A percentile compares a stretch with the other conserved stretches of the same genome.
Conservation (phyloP, 2,888 invertebrate genomes). For the Pheosia gnoma region DNA sequence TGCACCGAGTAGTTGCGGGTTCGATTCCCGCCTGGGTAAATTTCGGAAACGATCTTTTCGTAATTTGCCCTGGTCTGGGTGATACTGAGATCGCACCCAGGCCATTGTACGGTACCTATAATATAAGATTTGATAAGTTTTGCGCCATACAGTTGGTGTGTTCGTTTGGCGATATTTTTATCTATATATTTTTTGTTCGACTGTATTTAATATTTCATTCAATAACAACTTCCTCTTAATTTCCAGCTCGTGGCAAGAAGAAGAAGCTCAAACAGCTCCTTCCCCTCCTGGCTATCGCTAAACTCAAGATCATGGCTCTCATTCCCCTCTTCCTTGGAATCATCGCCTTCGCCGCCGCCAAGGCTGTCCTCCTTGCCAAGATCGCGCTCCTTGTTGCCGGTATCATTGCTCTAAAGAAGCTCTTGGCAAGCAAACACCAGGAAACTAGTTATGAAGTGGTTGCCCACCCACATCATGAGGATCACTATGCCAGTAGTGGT, state of each 20-base stretch:
- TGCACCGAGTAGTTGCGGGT: too few species aligned
- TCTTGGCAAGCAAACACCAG: slow-evolving; percentile 87
- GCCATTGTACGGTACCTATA: too few species aligned
- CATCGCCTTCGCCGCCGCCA: slow-evolving; percentile 92
- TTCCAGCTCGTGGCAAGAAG: slow-evolving; percentile 91
- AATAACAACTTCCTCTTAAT: not conserved
- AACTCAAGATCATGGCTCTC: slow-evolving; percentile 90
- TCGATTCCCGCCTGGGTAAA: too few species aligned
- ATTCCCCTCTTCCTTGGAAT: slow-evolving; percentile 89
- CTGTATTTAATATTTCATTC: not conserved
- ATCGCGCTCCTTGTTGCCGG: slow-evolving; percentile 90
- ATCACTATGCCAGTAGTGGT: slow-evolving; percentile 77
- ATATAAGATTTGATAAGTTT: too few species aligned
- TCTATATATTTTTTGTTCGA: too few species aligned
- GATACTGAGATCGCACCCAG: too few species aligned
- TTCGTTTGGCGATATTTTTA: too few species aligned
- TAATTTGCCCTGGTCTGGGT: too few species aligned
- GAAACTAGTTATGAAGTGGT: slow-evolving; percentile 91
- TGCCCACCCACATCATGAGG: slow-evolving; percentile 86
- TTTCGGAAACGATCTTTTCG: too few species aligned
- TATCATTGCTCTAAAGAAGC: slow-evolving; percentile 87
- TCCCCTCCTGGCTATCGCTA: slow-evolving; percentile 89
- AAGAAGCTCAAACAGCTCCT: slow-evolving; percentile 90
- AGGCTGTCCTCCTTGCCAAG: slow-evolving; percentile 93
- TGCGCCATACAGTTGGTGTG: too few species aligned